phyloP scores from a whole-genome alignment of 2,113 vertebrate species.

The Lamprotornis superbus region DNA sequence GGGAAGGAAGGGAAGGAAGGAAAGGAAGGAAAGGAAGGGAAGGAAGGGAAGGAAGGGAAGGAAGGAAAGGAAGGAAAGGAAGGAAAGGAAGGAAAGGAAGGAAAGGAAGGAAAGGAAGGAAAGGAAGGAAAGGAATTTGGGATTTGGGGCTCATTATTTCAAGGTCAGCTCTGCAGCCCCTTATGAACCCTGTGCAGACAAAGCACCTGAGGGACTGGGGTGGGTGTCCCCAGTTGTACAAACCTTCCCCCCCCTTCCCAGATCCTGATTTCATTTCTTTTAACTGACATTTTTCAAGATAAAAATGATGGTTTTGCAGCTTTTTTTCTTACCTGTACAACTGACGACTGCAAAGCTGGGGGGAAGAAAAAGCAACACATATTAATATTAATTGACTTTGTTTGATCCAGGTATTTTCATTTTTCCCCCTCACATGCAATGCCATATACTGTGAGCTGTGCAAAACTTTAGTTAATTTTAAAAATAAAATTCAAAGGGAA shows the following conservation, averaged over 20 bases:
- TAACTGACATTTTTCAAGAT: neutral
- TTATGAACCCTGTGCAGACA: neutral
- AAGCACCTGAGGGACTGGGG: neutral
- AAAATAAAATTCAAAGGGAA: neutral
- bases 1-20: neutral
- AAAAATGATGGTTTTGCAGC: neutral
- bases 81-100: neutral
- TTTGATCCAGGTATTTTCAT: neutral
- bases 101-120: accelerated
- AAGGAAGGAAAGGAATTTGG: no score
- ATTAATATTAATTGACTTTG: neutral
- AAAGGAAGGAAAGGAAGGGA: neutral
- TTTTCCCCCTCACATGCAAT: neutral
- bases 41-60: neutral
- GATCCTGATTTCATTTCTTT: neutral
- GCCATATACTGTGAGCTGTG: neutral
- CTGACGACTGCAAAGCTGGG: slow-evolving; percentile 83
- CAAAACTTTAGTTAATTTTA: neutral
- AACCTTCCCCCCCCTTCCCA: neutral
- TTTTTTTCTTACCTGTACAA: slow-evolving; percentile 85
- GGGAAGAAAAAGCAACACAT: neutral
- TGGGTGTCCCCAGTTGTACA: neutral
- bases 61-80: neutral
- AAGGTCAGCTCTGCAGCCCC: neutral
- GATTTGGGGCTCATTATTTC: neutral